Conservation (phyloP, 1,140 invertebrate species). For the Thalassaphorura encarpata region DNA sequence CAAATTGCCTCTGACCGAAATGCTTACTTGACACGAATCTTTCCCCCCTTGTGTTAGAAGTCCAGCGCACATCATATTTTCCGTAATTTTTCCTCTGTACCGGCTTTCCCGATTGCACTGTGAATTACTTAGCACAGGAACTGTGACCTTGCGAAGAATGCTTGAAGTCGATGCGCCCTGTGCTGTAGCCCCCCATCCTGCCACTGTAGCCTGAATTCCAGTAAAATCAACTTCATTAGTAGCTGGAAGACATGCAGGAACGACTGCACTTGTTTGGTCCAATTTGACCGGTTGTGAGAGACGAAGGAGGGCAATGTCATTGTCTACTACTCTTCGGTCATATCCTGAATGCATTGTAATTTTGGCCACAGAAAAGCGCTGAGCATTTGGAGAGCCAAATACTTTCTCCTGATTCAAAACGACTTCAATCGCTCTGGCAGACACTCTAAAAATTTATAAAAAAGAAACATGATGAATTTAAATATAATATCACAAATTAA, state of each 20-base stretch:
- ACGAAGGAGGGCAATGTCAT: slow-evolving; percentile 4
- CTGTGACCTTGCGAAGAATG: slow-evolving; percentile 9
- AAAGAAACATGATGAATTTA: not conserved
- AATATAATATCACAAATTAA: too few relatives aligned
- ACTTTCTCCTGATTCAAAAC: not conserved
- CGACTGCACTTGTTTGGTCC: not conserved
- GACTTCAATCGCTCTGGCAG: not conserved
- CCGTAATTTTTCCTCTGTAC: slow-evolving; percentile 25
- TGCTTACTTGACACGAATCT: slow-evolving; percentile 33
- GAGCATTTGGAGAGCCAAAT: not conserved
- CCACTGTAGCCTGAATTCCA: slow-evolving; percentile 15
- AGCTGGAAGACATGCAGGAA: slow-evolving; percentile 23
- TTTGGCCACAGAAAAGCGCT: not conserved
- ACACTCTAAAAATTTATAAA: not conserved
- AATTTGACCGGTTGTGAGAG: slow-evolving; percentile 9
- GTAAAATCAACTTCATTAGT: slow-evolving; percentile 17
- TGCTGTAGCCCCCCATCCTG: slow-evolving; percentile 22
- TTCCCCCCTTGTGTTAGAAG: slow-evolving; percentile 2
- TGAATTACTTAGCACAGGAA: slow-evolving; percentile 17
- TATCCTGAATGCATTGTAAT: not conserved
- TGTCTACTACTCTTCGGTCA: not conserved
- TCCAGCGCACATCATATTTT: slow-evolving; percentile 25
- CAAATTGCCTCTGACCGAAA: not conserved
- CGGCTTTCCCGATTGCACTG: slow-evolving; percentile 18
- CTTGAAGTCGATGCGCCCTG: slow-evolving; percentile 12